These are phyloP conservation scores for Thymelicus lineola DNA, from an alignment of 2,888 invertebrate species.

Conservation along the genomic window DNA sequence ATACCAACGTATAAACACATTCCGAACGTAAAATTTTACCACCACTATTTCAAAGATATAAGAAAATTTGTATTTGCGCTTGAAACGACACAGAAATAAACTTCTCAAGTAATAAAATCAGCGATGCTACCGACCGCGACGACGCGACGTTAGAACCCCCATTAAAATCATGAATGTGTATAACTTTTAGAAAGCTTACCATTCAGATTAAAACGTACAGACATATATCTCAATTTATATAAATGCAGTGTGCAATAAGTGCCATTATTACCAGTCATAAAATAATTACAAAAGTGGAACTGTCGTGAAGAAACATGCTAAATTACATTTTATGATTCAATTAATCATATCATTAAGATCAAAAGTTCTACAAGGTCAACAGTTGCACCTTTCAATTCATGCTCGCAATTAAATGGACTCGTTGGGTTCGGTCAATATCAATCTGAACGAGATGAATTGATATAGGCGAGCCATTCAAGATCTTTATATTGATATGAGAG, in stretches of 20 bases:
- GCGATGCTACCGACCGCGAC: neutral
- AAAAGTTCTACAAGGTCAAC: conserved; percentile 43
- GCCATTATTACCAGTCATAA: conserved; percentile 43
- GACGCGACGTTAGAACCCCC: conserved; percentile 21
- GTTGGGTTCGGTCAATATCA: conserved; percentile 40
- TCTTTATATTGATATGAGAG: conserved; percentile 63
- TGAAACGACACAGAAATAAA: conserved; percentile 28
- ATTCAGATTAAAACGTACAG: conserved; percentile 14
- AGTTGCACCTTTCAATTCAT: conserved; percentile 44
- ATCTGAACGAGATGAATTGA: conserved; percentile 38
- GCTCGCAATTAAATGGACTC: conserved; percentile 38
- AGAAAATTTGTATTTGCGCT: conserved; percentile 5
- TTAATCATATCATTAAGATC: conserved; percentile 42
- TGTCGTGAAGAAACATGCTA: conserved; percentile 36
- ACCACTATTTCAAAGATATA: neutral
- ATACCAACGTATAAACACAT: neutral
- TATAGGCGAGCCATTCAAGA: conserved; percentile 32
- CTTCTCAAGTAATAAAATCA: conserved; percentile 19
- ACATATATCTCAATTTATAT: conserved; percentile 17
- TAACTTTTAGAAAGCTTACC: conserved; percentile 25
- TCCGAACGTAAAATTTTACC: neutral
- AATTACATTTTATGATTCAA: conserved; percentile 41
- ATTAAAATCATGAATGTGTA: conserved; percentile 25
- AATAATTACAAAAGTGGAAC: conserved; percentile 43
- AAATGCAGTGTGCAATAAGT: conserved; percentile 16